Percentiles rank a stretch among this genome's conserved stretches.
Conservation (phyloP, 2,888 invertebrate species). For the Plebejus argus region DNA sequence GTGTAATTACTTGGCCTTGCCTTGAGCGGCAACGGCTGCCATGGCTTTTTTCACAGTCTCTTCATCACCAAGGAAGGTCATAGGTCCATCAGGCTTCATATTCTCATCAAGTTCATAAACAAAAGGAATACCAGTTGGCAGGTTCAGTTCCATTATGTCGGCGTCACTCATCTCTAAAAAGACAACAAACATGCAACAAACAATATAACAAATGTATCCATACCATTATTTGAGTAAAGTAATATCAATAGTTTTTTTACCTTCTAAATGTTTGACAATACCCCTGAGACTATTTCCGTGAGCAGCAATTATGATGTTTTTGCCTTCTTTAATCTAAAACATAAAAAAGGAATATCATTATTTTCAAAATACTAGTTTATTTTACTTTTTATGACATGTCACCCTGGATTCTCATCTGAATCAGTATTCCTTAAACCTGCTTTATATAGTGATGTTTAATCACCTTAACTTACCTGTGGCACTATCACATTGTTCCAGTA, state of each 20-base stretch:
- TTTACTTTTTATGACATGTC: not conserved
- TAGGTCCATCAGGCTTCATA: slow-evolving; percentile 85
- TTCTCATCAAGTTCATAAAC: slow-evolving; percentile 87
- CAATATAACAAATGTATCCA: not conserved
- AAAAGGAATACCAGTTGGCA: slow-evolving; percentile 91
- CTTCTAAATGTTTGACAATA: slow-evolving; percentile 92
- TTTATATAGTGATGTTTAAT: too few species aligned
- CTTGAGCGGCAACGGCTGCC: slow-evolving; percentile 89
- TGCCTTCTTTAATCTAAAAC: slow-evolving; percentile 88
- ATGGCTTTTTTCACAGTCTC: slow-evolving; percentile 89
- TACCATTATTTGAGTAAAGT: not conserved
- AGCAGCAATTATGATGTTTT: slow-evolving; percentile 89
- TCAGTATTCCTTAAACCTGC: too few species aligned
- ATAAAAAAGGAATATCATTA: not conserved
- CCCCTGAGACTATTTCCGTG: slow-evolving; percentile 93
- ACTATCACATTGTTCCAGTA: slow-evolving; percentile 93
- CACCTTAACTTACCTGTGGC: slow-evolving; percentile 72
- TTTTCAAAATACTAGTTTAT: not conserved
- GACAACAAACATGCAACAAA: not conserved
- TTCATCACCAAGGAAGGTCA: slow-evolving; percentile 89
- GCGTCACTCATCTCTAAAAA: slow-evolving; percentile 83
- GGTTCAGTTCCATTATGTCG: slow-evolving; percentile 87
- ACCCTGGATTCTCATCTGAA: not conserved
- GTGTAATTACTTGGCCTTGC: slow-evolving; percentile 83
- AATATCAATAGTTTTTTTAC: slow-evolving; percentile 65